Conservation (phyloP, 2,888 invertebrate species). For the Dilophus febrilis region DNA sequence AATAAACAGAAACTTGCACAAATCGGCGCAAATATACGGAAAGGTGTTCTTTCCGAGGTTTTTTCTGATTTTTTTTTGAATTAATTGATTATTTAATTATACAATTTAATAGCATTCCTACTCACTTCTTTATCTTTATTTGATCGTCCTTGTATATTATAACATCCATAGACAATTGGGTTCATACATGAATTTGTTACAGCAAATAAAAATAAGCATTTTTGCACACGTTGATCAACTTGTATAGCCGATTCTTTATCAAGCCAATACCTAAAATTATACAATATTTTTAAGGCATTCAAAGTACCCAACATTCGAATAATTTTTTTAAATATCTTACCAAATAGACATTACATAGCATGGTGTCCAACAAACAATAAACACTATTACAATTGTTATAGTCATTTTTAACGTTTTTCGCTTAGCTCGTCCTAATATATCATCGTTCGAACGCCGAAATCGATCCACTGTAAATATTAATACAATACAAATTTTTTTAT, state of each 20-base stretch:
- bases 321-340: conserved; percentile 20
- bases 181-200: conserved; percentile 94
- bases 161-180: conserved; percentile 86
- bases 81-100: too few relatives aligned
- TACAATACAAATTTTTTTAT: too few relatives aligned
- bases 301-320: too few relatives aligned
- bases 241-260: conserved; percentile 50
- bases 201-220: conserved; percentile 80
- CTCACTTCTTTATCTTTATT: conserved; percentile 3
- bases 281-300: too few relatives aligned
- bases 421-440: conserved; percentile 64
- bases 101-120: too few relatives aligned
- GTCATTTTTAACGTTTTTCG: conserved; percentile 88
- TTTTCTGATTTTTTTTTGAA: too few relatives aligned
- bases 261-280: conserved; percentile 81
- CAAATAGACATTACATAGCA: conserved; percentile 83
- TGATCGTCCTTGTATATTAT: conserved; percentile 39
- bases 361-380: conserved; percentile 91
- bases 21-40: too few relatives aligned
- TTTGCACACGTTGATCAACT: conserved; percentile 56
- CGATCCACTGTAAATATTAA: conserved; percentile 31
- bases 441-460: conserved; percentile 64
- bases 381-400: conserved; percentile 79
- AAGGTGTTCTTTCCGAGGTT: too few relatives aligned
- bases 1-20: too few relatives aligned